Conservation (phyloP, 1,140 invertebrate species). For the Eufriesea mexicana region DNA sequence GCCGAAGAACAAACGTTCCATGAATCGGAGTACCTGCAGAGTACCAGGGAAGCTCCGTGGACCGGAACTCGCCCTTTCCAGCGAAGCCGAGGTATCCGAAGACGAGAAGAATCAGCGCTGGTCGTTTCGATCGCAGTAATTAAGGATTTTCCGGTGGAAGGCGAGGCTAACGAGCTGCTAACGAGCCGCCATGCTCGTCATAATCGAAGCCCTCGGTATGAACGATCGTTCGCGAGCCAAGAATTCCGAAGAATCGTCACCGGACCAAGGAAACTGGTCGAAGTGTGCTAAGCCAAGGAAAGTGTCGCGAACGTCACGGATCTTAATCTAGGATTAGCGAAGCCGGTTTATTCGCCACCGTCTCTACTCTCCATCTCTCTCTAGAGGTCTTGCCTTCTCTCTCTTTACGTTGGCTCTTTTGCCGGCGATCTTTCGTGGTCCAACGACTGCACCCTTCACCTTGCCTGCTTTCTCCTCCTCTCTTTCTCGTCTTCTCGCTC, state of each 20-base stretch:
- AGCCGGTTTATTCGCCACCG: neutral
- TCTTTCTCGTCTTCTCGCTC: neutral
- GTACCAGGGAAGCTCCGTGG: no score
- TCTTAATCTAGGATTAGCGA: conserved; percentile 20
- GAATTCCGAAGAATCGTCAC: neutral
- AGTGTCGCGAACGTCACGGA: conserved; percentile 9
- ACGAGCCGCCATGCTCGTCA: conserved; percentile 69
- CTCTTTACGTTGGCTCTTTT: neutral
- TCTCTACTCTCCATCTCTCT: neutral
- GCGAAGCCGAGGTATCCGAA: neutral
- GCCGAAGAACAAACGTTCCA: no score
- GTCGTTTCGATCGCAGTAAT: conserved; percentile 58
- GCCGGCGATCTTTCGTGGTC: neutral
- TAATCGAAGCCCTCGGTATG: conserved; percentile 64
- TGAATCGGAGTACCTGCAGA: no score
- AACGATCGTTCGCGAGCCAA: neutral
- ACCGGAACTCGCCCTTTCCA: no score
- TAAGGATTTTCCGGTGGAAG: conserved; percentile 59
- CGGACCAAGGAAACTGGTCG: neutral
- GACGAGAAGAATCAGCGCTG: conserved; percentile 14
- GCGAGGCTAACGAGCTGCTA: conserved; percentile 73
- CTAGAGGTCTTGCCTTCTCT: neutral
- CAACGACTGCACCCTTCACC: conserved; percentile 28
- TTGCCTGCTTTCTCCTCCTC: neutral
- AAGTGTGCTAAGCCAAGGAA: neutral